Base-by-base conservation (phyloP, 2,888 invertebrate genomes). In the Zygaena filipendulae region DNA sequence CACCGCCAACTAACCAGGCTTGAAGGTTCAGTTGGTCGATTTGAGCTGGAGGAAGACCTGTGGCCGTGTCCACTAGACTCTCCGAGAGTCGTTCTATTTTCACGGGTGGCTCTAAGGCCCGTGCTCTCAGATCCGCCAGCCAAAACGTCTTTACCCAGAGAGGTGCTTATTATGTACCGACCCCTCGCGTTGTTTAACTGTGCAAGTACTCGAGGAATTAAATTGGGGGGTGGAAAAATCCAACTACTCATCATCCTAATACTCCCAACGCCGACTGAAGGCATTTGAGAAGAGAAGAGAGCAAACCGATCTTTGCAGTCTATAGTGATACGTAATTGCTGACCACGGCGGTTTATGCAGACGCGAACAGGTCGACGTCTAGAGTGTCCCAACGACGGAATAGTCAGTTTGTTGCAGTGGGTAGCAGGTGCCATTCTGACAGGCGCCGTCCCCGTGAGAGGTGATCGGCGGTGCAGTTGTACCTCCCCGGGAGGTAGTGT, bases 401-500 rank as follows among this genome's bases (percentile, higher is more conserved):
- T 11, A 42, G 23, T 4, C 10, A 19, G 8, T 16, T 10, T 3
- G 36, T 35, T 9, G 26, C 28, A 11, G 14, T 13, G 4, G 30
- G 37, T 6, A 28, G 13, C 1, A 45, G 31, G 14, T 41, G 44
- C 45, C 42, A 47, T 18, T 43, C 42, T 7, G 43, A 34, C 5
- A 4, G 7, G 5, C 5, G 16, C 7, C 7, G 4, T 16, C 16
- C 5, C 5, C 16, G 16, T 6, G 42, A 43, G 4, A 40, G 27
- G 2, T 33, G n/a, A 29, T 41, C 38, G 9, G 39, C 34, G 14
- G 30, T 32, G 2, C 23, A 11, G 30, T 40, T 41, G 26, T 27
- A 36, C 13, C 32, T 32, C 19, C 40, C 40, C n/a, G 38, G 40
- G 5, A 40, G 29, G 25, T 39, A 32, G 9, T 27, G 5, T 3